phyloP scores from a whole-genome alignment of 1,140 invertebrate species.

The Orchesella cincta region DNA sequence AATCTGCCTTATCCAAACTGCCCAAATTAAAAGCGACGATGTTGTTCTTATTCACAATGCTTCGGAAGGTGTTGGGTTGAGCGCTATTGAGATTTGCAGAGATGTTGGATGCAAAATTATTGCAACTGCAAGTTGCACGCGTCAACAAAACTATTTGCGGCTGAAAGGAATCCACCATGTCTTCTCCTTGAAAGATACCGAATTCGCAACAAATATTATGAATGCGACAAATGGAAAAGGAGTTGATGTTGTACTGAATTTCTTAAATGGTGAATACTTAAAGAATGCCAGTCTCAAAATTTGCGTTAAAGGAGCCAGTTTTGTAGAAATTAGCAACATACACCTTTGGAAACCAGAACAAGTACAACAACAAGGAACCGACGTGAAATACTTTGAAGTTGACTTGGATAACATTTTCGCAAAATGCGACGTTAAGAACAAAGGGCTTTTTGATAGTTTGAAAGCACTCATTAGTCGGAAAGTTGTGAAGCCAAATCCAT shows the following conservation, averaged over 20 bases:
- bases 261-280: conserved; percentile 33
- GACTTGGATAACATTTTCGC: no score
- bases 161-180: conserved; percentile 27
- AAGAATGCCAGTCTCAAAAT: conserved; percentile 29
- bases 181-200: conserved; percentile 31
- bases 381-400: conserved; percentile 37
- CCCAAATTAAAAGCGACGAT: no score
- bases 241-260: conserved; percentile 37
- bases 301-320: conserved; percentile 29
- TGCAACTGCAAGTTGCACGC: conserved; percentile 28
- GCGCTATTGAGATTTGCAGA: conserved; percentile 62
- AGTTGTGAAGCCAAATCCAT: no score
- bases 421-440: background rate
- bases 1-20: no score
- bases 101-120: conserved; percentile 52
- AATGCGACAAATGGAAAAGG: conserved; percentile 26
- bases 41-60: conserved; percentile 65
- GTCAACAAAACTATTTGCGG: conserved; percentile 22
- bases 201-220: conserved; percentile 22
- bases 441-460: background rate
- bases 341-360: conserved; percentile 33
- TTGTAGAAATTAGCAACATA: conserved; percentile 40
- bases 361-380: conserved; percentile 27
- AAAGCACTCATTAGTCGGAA: no score
- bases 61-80: conserved; percentile 64